phyloP scores from a whole-genome alignment of 1,140 invertebrate species.

The Sitobion miscanthi region DNA sequence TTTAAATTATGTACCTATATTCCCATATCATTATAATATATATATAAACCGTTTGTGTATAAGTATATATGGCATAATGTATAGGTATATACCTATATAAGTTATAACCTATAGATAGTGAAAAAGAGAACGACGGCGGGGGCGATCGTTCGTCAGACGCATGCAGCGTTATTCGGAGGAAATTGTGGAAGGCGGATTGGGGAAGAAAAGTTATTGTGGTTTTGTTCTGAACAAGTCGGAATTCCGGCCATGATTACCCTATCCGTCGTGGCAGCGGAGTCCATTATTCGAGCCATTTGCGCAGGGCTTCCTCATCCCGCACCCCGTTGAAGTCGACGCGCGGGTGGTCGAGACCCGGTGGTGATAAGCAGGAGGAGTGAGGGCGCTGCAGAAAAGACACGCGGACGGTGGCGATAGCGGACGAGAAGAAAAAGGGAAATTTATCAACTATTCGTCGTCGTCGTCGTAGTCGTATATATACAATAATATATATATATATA shows the following conservation, averaged over 20 bases:
- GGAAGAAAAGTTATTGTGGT: slow-evolving; percentile 34
- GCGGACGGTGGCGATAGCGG: not conserved
- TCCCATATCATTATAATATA: not conserved
- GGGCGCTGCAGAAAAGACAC: not conserved
- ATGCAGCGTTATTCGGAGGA: not conserved
- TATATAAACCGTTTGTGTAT: not conserved
- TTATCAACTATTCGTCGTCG: slow-evolving; percentile 53
- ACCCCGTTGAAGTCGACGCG: no score
- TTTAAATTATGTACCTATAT: not conserved
- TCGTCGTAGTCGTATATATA: not conserved
- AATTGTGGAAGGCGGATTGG: not conserved
- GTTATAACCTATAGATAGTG: not conserved
- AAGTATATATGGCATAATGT: not conserved
- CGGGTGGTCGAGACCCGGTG: not conserved
- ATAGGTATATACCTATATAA: not conserved
- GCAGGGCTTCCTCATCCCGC: not conserved
- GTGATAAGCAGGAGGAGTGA: not conserved
- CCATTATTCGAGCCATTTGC: slow-evolving; percentile 45
- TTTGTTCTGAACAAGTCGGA: slow-evolving; percentile 47
- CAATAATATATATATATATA: not conserved
- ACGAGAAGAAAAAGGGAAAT: slow-evolving; percentile 22
- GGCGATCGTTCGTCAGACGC: not conserved
- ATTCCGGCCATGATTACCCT: slow-evolving; percentile 49
- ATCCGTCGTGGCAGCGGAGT: slow-evolving; percentile 23
- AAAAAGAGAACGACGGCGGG: not conserved